Evolutionary conservation across 2,797 vertebrate species (phyloP), one percentile per base, ranked within the genome.

Genomic region (Microcaecilia unicolor): DNA sequence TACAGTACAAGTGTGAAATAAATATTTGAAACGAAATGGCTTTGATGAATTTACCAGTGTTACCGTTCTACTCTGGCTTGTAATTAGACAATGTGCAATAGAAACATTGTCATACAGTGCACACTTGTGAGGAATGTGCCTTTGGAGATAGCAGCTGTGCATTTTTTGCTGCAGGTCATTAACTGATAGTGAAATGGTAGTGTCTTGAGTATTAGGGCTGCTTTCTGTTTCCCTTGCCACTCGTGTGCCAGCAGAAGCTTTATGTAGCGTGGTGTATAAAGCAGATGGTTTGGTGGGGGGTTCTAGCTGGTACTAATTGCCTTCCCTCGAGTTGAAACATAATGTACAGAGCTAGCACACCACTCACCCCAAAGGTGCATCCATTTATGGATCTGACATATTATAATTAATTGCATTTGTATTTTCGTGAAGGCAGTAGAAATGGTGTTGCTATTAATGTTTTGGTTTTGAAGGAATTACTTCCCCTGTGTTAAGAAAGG

Each of bases 171-270:
- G 55, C 64, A 67, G 57, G 51, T 63, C 55, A 67, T 51, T 81
- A 70, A 78, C 72, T 70, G 72, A 62, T 66, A 56, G 43, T 47
- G 43, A 48, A 58, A 67, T 70, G 53, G 48, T 74, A 70, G 67
- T 64, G 61, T 61, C 68, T 70, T 39, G 63, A 75, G 69, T 45
- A 59, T 48, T 31, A 41, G 46, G 67, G 37, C 64, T 56, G 48
- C 62, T 67, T 61, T 60, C 48, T 54, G 26, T 52, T 61, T 53
- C 47, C 61, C 18, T 10, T 58, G 55, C 63, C 71, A 64, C 70
- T 68, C 68, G 43, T 58, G 47, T 51, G 3, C 50, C 55, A 44
- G 24, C 40, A 43, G 45, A 23, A 15, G 15, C 39, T 48, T 70
- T 58, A 44, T 41, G 53, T 76, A 54, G 50, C 55, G 35, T 48